A percentile compares a stretch with the other conserved stretches of the same genome.
phyloP scores from a whole-genome alignment of 1,140 invertebrate species.

The Pseudoatta argentina region DNA sequence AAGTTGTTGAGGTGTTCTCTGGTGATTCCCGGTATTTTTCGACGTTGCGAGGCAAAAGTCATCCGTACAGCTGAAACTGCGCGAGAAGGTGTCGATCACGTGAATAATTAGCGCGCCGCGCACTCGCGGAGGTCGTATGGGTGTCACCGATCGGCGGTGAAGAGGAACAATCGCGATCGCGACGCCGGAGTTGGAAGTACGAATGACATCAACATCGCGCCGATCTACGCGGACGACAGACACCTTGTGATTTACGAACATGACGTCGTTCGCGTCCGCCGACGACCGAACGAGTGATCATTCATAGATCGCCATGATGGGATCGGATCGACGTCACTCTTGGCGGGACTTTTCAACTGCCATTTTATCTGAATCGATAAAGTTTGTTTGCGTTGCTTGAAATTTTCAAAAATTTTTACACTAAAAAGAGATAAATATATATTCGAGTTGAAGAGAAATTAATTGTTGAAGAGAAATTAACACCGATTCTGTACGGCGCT shows the following conservation, averaged over 20 bases:
- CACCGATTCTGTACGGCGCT: too few relatives aligned
- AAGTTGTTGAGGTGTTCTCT: background rate
- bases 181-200: background rate
- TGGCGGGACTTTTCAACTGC: slow-evolving; percentile 47
- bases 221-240: background rate
- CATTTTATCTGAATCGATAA: background rate
- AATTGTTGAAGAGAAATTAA: too few relatives aligned
- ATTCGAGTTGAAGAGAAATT: too few relatives aligned
- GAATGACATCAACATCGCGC: background rate
- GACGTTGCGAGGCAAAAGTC: background rate
- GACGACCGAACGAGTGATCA: background rate
- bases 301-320: slow-evolving; percentile 23
- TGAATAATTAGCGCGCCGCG: slow-evolving; percentile 28
- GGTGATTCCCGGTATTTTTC: background rate
- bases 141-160: slow-evolving; percentile 1
- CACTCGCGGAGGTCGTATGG: background rate
- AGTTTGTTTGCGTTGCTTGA: too few relatives aligned
- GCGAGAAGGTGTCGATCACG: slow-evolving; percentile 28
- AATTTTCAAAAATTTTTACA: too few relatives aligned
- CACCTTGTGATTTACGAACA: slow-evolving; percentile 5
- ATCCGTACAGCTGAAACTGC: slow-evolving; percentile 2
- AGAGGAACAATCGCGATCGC: slow-evolving; percentile 9
- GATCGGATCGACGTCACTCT: slow-evolving; percentile 32
- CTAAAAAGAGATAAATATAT: too few relatives aligned
- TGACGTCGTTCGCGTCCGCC: background rate